A percentile compares a stretch with the other conserved stretches of the same genome.
Evolutionary conservation across 2,113 vertebrate species (phyloP).

Genomic region (Oceanites oceanicus): DNA sequence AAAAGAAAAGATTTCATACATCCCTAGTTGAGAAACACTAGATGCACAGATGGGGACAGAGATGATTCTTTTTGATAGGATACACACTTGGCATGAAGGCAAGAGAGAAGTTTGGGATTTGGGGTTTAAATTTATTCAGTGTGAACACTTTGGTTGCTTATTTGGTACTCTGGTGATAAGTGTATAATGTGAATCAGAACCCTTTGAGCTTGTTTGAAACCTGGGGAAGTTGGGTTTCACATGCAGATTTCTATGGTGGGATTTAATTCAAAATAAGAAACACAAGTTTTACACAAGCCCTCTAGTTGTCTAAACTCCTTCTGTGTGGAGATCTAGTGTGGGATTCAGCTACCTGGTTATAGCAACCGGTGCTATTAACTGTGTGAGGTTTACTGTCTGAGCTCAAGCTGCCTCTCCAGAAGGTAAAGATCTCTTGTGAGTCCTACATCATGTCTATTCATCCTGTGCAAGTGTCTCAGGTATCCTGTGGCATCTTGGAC

Average conservation of each 20-base stretch:
- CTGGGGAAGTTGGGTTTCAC: neutral
- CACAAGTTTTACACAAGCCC: neutral
- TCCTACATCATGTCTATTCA: neutral
- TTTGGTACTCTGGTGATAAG: neutral
- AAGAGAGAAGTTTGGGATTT: neutral
- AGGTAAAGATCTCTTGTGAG: neutral
- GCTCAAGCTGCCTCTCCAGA: neutral
- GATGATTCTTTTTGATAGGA: neutral
- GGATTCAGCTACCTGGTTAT: neutral
- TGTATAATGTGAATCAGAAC: neutral
- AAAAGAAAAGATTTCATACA: neutral
- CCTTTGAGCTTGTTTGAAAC: neutral
- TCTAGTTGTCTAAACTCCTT: neutral
- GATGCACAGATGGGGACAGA: neutral
- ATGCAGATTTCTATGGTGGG: neutral
- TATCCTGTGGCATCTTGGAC: neutral
- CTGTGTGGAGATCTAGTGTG: neutral
- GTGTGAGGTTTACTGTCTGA: neutral
- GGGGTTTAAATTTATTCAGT: neutral
- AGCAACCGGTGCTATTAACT: neutral
- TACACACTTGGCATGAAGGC: neutral
- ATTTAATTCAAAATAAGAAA: neutral
- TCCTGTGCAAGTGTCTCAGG: neutral
- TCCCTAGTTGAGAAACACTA: neutral
- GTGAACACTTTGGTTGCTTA: neutral